Conservation (phyloP, 2,888 invertebrate genomes). For the Oconnorella tubifera region DNA sequence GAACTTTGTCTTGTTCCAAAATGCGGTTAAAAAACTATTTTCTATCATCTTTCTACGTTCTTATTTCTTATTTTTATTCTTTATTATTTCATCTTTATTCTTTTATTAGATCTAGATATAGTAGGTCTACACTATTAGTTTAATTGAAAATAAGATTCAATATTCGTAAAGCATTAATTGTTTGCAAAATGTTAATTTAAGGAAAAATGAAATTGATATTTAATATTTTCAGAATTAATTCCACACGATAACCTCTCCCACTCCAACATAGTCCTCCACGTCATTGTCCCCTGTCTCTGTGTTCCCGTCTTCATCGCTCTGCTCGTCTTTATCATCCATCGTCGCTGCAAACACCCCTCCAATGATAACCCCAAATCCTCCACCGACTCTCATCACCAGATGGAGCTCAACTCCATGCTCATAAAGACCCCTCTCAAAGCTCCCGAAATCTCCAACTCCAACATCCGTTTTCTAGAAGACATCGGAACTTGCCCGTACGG, state of each 20-base stretch:
- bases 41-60: too few relatives aligned
- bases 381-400: conserved; percentile 25
- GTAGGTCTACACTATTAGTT: too few relatives aligned
- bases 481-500: conserved; percentile 75
- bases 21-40: conserved; percentile 7
- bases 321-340: conserved; percentile 49
- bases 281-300: conserved; percentile 50
- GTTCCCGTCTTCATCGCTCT: conserved; percentile 50
- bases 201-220: too few relatives aligned
- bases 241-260: too few relatives aligned
- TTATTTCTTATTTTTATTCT: too few relatives aligned
- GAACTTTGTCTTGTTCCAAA: conserved; percentile 3
- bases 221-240: too few relatives aligned
- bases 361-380: conserved; percentile 34
- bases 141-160: too few relatives aligned
- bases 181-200: too few relatives aligned
- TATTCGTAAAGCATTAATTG: too few relatives aligned
- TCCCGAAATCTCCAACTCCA: conserved; percentile 72
- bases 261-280: too few relatives aligned
- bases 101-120: too few relatives aligned
- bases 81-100: too few relatives aligned
- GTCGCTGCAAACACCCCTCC: conserved; percentile 32
- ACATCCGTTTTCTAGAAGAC: conserved; percentile 59
- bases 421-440: conserved; percentile 37
- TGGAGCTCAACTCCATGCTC: conserved; percentile 45